Conservation (phyloP, 2,113 vertebrate genomes). For the Conger conger region DNA sequence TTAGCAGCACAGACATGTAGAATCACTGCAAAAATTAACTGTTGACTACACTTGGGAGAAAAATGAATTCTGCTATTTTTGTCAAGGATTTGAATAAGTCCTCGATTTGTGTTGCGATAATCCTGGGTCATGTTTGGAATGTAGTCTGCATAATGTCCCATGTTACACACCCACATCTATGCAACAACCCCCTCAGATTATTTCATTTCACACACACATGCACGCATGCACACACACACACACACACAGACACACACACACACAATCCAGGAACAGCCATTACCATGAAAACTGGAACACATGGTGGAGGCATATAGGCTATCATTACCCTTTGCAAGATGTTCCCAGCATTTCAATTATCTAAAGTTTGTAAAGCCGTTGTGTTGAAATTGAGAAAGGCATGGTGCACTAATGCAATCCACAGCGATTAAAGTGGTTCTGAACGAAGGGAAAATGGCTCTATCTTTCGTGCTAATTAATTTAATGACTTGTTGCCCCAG, state of each 20-base stretch:
- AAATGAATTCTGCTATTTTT: neutral
- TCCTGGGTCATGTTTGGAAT: slow-evolving; percentile 11
- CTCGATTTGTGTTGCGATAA: neutral
- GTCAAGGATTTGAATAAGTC: slow-evolving; percentile 23
- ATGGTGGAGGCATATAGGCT: slow-evolving; percentile 41
- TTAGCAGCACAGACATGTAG: slow-evolving; percentile 31
- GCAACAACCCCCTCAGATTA: neutral
- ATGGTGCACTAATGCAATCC: slow-evolving; percentile 39
- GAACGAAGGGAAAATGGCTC: slow-evolving; percentile 25
- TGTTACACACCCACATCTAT: neutral
- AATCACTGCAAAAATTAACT: slow-evolving; percentile 42
- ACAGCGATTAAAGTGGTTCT: slow-evolving; percentile 34
- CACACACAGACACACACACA: slow-evolving; percentile 28
- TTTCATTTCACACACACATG: neutral
- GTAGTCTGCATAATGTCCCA: slow-evolving; percentile 6
- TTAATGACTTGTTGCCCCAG: slow-evolving; percentile 46
- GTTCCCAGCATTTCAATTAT: slow-evolving; percentile 51
- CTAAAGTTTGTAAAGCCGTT: slow-evolving; percentile 35
- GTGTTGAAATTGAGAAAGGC: slow-evolving; percentile 35
- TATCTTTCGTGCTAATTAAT: slow-evolving; percentile 40
- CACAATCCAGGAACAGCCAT: slow-evolving; percentile 28
- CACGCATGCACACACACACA: slow-evolving; percentile 34
- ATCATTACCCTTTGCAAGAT: slow-evolving; percentile 48
- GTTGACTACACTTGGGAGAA: slow-evolving; percentile 27
- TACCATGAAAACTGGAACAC: slow-evolving; percentile 42